Evolutionary conservation across 2,797 vertebrate genomes (phyloP), one percentile per base, ranked within the genome.

Genomic region (Melanogrammus aeglefinus): DNA sequence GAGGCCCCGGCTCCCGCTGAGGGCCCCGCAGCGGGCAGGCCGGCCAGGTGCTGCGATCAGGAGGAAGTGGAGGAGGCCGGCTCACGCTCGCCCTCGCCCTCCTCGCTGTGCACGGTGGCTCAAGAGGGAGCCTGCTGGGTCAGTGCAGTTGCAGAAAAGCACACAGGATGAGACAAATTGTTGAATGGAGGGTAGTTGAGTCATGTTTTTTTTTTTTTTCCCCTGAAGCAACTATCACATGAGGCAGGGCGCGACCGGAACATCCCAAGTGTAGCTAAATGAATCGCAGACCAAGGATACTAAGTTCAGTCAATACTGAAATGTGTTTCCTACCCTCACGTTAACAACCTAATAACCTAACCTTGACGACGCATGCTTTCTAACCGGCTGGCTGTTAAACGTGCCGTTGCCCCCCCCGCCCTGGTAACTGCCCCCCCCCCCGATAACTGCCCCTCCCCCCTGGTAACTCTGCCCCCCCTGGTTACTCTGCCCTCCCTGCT

Each of bases 1-100:
- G 88, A 85, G 29, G 92, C 44, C 47, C 47, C 1, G 47, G 47
- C 3, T 31, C 31, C 51, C 51, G 7, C 51, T 13, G 2, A 10
- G 9, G 39, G 12, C 39, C 12, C 39, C 13, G 12, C 12, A 41
- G 39, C 0, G 9, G 13, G 39, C 39, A 13, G 10, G 9, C 39
- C 39, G 14, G 44, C 44, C 13, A 24, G 63, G 63, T 12, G 24
- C 1, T 27, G 63, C 12, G 63, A 21, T 69, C 9, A 9, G 63
- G 63, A 69, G n/a, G 57, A 24, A 7, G 63, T 2, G 24, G 63
- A 69, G 63, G 63, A 39, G 38, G 10, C n/a, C 63, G 9, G 24
- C n/a, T 4, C 63, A 10, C 9, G 63, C 63, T 27, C 63, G n/a
- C 14, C 63, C 63, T 27, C 63, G n/a, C 14, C 63, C 63, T 12